Evolutionary conservation across 1,140 invertebrate species (phyloP), one percentile per base, ranked within the genome.

Genomic region (Ceratoteleas bidentatus): DNA sequence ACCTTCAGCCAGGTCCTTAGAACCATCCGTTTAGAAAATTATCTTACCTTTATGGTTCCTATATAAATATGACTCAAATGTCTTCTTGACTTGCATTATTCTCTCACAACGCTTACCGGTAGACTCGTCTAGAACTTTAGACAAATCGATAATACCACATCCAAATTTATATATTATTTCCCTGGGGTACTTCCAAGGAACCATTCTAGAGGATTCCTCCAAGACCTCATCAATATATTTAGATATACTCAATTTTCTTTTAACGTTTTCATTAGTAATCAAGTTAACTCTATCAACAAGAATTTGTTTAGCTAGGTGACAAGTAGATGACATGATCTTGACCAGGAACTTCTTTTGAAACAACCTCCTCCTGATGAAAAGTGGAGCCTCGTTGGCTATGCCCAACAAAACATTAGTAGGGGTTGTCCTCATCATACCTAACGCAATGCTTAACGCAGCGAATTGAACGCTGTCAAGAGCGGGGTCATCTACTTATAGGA

Each of bases 11-110:
- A 2, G 15, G 8, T 34, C 15, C 24, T 47, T 60, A n/a, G 57
- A 60, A 7, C 57, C 57, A n/a, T 60, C 57, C 5, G 57, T 60
- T n/a, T 32, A 60, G 32, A 60, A 33, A 32, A 47, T 5, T 0
- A 13, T 11, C 32, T 57, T 57, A 14, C 40, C 14, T 13, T 14
- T 3, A 14, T 57, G 14, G 40, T 38, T 9, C 6, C 7, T 50
- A 4, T 24, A 14, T 5, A 40, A 11, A 9, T 38, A 57, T 3
- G 11, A 15, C 3, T 38, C n/a, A 32, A 57, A 57, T 15, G 0
- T 11, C 34, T 34, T 54, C 1, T 8, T 10, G 15, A 43, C 11
- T 6, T 38, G 38, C 9, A 47, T 47, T 10, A 47, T 14, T 40
- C 10, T 15, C n/a, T 40, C 11, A 15, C 15, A 24, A 2, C 16